These are phyloP conservation scores for Callipepla squamata DNA, from an alignment of 2,113 vertebrate species.

Conservation along the genomic window DNA sequence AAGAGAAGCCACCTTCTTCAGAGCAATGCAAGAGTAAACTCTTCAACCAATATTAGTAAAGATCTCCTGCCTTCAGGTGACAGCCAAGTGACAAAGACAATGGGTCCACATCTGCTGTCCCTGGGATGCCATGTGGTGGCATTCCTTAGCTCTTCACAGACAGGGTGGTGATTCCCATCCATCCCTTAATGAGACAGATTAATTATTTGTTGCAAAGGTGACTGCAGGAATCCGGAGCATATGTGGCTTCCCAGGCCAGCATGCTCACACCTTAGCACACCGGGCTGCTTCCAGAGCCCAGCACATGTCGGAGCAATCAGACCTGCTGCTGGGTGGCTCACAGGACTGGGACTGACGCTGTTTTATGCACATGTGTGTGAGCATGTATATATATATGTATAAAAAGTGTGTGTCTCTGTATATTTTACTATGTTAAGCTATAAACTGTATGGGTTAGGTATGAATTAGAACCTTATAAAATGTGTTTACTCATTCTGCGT, in stretches of 20 bases:
- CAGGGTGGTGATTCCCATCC: accelerated
- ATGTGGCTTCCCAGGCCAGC: background rate
- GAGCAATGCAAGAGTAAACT: too few species aligned
- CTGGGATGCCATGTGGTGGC: background rate
- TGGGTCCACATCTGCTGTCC: background rate
- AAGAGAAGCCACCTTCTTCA: too few species aligned
- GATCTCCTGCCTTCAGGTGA: too few species aligned
- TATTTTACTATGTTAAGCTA: slow-evolving; percentile 64
- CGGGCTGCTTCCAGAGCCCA: background rate
- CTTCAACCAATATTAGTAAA: too few species aligned
- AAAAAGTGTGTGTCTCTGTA: slow-evolving; percentile 42
- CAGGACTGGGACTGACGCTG: background rate
- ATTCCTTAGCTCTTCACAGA: background rate
- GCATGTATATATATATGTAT: background rate
- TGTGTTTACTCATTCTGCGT: slow-evolving; percentile 76
- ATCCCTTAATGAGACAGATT: background rate
- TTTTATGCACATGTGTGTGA: background rate
- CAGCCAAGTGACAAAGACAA: too few species aligned
- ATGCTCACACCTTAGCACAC: background rate
- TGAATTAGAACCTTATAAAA: slow-evolving; percentile 80
- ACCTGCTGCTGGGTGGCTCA: background rate
- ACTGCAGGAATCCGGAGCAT: background rate
- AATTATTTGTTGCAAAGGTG: slow-evolving; percentile 7
- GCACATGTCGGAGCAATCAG: background rate
- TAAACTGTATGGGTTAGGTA: slow-evolving; percentile 70